A percentile compares a stretch with the other conserved stretches of the same genome.
These are phyloP conservation scores for Chymomyza caudatula DNA, from an alignment of 2,888 invertebrate species.

Conservation along the genomic window DNA sequence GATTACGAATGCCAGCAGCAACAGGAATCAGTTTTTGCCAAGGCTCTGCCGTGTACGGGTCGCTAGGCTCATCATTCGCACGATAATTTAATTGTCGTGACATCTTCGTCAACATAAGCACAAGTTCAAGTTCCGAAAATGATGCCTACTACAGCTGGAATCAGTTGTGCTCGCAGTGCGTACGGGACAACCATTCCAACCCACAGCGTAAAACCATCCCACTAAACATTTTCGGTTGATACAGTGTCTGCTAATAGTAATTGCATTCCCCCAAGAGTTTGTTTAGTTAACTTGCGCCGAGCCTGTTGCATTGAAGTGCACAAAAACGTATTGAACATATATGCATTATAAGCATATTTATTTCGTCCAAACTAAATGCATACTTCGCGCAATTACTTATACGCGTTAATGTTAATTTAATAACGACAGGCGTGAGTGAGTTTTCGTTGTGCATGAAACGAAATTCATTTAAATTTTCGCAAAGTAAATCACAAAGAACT, in stretches of 20 bases:
- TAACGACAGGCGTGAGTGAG: background rate
- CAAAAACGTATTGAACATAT: background rate
- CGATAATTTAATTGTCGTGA: background rate
- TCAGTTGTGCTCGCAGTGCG: background rate
- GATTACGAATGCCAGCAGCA: conserved; percentile 38
- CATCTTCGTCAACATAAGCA: background rate
- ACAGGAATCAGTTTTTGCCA: conserved; percentile 60
- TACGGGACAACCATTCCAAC: background rate
- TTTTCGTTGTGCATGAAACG: background rate
- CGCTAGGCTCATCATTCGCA: background rate
- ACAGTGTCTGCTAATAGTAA: background rate
- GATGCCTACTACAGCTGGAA: background rate
- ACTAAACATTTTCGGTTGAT: background rate
- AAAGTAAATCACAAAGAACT: background rate
- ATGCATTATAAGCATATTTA: background rate
- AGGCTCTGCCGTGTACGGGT: conserved; percentile 34
- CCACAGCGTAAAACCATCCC: no score
- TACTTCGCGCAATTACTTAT: background rate
- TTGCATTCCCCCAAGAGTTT: background rate
- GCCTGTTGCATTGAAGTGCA: background rate
- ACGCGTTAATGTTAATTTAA: background rate
- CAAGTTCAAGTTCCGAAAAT: background rate
- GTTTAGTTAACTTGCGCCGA: background rate
- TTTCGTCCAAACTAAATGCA: background rate
- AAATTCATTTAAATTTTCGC: background rate